Percentiles rank a stretch among this genome's conserved stretches.
These are phyloP conservation scores for Lepus europaeus DNA, from an alignment of 2,113 vertebrate species.

Conservation along the genomic window DNA sequence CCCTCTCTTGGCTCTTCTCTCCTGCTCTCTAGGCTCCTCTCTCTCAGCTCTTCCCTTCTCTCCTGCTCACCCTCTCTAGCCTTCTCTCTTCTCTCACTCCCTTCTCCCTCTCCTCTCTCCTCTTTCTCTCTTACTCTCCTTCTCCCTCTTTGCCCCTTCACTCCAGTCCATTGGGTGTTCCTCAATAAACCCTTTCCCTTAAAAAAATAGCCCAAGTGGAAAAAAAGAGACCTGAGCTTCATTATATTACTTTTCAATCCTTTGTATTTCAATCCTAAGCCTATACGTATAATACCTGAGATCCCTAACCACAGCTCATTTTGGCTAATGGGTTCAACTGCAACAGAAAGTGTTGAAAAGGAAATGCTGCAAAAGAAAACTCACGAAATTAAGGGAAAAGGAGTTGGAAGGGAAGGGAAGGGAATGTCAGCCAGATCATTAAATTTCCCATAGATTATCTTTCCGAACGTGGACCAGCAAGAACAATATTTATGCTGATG, in stretches of 20 bases:
- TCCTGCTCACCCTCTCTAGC: too few species aligned
- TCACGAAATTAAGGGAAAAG: constrained; percentile 37
- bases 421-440: constrained; percentile 27
- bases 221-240: background rate
- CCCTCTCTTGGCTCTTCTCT: too few species aligned
- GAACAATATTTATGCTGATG: constrained; percentile 50
- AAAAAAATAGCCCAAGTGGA: background rate
- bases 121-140: too few species aligned
- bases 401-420: background rate
- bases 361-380: constrained; percentile 5
- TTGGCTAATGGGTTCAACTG: background rate
- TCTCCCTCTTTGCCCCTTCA: too few species aligned
- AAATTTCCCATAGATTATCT: constrained; percentile 65
- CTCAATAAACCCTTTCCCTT: too few species aligned
- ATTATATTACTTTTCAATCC: constrained; percentile 54
- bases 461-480: constrained; percentile 70
- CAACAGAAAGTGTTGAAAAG: background rate
- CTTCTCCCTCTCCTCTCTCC: too few species aligned
- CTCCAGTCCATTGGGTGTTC: too few species aligned
- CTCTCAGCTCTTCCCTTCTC: too few species aligned
- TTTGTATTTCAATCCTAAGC: constrained; percentile 32
- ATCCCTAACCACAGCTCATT: constrained; percentile 7
- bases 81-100: too few species aligned
- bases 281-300: background rate
- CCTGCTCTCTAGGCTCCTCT: too few species aligned